phyloP scores from a whole-genome alignment of 2,113 vertebrate species.

The Pimephales promelas region DNA sequence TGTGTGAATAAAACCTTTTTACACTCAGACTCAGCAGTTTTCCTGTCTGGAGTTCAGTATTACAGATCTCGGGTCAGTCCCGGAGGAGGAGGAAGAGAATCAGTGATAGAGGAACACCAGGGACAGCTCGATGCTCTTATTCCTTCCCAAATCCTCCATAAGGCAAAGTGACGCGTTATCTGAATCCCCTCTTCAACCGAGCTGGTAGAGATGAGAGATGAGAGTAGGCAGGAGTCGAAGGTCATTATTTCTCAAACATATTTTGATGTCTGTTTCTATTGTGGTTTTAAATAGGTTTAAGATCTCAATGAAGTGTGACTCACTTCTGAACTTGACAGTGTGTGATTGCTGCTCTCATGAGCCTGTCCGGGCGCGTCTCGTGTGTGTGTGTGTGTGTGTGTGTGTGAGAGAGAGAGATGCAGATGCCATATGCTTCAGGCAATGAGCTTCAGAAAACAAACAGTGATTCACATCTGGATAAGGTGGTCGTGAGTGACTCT shows the following conservation, averaged over 20 bases:
- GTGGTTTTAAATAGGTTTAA: not conserved
- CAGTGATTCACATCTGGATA: constrained; percentile 20
- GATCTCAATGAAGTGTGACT: constrained; percentile 30
- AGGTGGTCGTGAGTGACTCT: not conserved
- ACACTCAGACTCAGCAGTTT: too few relatives aligned
- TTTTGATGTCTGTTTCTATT: not conserved
- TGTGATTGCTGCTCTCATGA: constrained; percentile 27
- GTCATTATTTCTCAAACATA: not conserved
- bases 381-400: too few relatives aligned
- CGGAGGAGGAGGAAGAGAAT: too few relatives aligned
- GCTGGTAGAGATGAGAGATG: not conserved
- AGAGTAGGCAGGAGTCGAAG: not conserved
- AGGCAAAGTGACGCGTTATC: too few relatives aligned
- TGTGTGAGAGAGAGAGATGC: too few relatives aligned
- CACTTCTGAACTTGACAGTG: constrained; percentile 45
- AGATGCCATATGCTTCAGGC: too few relatives aligned
- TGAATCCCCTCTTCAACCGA: not conserved
- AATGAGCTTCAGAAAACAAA: constrained; percentile 26
- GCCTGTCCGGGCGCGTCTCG: constrained; percentile 40
- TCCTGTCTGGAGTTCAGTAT: too few relatives aligned
- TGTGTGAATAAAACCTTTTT: too few relatives aligned
- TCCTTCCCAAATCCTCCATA: too few relatives aligned
- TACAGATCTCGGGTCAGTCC: too few relatives aligned
- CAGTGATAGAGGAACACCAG: too few relatives aligned
- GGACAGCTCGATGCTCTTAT: too few relatives aligned